Percentiles rank a stretch among this genome's conserved stretches.
Conservation (phyloP, 2,797 vertebrate genomes). For the Sparus aurata region DNA sequence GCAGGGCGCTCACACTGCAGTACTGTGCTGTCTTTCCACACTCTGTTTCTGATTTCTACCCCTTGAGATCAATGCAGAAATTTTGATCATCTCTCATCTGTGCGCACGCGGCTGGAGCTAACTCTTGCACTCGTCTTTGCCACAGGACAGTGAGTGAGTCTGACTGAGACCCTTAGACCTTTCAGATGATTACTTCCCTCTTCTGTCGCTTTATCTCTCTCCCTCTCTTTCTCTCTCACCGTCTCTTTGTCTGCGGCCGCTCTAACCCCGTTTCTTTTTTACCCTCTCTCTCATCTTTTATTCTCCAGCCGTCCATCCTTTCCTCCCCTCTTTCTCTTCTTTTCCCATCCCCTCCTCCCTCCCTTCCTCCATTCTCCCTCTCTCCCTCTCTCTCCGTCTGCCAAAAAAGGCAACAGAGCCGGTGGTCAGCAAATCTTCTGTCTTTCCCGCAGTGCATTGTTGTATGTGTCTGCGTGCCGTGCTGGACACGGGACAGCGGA, state of each 20-base stretch:
- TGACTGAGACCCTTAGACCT: conserved; percentile 75
- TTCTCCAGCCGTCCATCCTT: conserved; percentile 30
- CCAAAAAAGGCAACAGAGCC: conserved; percentile 46
- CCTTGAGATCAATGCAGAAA: conserved; percentile 58
- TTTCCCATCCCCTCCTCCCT: neutral
- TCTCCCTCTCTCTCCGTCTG: conserved; percentile 1
- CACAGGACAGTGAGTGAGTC: conserved; percentile 67
- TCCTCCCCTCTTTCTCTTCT: conserved; percentile 11
- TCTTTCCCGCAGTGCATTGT: conserved; percentile 40
- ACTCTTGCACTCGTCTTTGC: conserved; percentile 62
- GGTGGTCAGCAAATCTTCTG: conserved; percentile 75
- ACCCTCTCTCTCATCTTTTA: conserved; percentile 28
- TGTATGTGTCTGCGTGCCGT: conserved; percentile 21
- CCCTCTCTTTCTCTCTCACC: conserved; percentile 42
- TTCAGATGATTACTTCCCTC: conserved; percentile 74
- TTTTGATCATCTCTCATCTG: conserved; percentile 70
- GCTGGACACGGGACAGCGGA: conserved; percentile 52
- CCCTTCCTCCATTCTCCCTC: neutral
- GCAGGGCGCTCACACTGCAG: conserved; percentile 24
- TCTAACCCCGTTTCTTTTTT: conserved; percentile 17
- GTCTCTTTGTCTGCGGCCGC: conserved; percentile 13
- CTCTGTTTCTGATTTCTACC: conserved; percentile 52
- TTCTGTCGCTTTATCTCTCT: conserved; percentile 63
- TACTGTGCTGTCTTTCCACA: conserved; percentile 25
- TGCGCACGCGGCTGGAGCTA: conserved; percentile 58